Evolutionary conservation across 2,888 invertebrate genomes (phyloP).

Genomic region (Tethea ocularis): DNA sequence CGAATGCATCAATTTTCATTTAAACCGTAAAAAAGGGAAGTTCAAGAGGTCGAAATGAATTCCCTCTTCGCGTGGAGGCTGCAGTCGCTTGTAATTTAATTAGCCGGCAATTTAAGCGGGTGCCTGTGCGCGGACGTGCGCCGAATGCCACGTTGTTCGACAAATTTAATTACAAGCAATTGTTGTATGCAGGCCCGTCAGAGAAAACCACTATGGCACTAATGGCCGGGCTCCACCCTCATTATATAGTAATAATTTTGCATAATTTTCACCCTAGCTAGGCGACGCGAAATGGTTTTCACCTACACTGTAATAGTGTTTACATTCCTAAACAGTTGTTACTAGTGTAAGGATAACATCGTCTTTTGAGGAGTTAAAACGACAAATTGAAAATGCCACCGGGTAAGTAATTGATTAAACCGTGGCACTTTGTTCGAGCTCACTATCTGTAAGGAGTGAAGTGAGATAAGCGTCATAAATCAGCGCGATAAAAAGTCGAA

Average conservation of each 20-base stretch:
- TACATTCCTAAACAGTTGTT: slow-evolving; percentile 9
- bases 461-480: slow-evolving; percentile 72
- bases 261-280: slow-evolving; percentile 23
- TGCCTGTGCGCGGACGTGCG: slow-evolving; percentile 67
- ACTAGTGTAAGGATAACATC: background rate
- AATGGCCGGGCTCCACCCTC: slow-evolving; percentile 30
- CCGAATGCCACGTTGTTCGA: slow-evolving; percentile 62
- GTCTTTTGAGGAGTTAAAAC: slow-evolving; percentile 27
- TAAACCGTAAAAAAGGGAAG: slow-evolving; percentile 25
- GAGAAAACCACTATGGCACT: slow-evolving; percentile 31
- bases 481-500: slow-evolving; percentile 64
- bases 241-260: slow-evolving; percentile 26
- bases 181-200: slow-evolving; percentile 53
- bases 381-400: slow-evolving; percentile 63
- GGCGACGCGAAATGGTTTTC: slow-evolving; percentile 13
- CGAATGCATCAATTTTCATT: slow-evolving; percentile 10
- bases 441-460: slow-evolving; percentile 55
- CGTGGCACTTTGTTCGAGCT: slow-evolving; percentile 57
- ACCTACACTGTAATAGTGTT: background rate
- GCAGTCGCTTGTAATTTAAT: slow-evolving; percentile 71
- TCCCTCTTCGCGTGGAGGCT: slow-evolving; percentile 46
- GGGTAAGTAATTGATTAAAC: slow-evolving; percentile 69
- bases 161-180: slow-evolving; percentile 69
- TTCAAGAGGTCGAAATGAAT: slow-evolving; percentile 53
- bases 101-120: slow-evolving; percentile 70